These are phyloP conservation scores for Tyto alba DNA, from an alignment of 2,113 vertebrate genomes.

Conservation along the genomic window DNA sequence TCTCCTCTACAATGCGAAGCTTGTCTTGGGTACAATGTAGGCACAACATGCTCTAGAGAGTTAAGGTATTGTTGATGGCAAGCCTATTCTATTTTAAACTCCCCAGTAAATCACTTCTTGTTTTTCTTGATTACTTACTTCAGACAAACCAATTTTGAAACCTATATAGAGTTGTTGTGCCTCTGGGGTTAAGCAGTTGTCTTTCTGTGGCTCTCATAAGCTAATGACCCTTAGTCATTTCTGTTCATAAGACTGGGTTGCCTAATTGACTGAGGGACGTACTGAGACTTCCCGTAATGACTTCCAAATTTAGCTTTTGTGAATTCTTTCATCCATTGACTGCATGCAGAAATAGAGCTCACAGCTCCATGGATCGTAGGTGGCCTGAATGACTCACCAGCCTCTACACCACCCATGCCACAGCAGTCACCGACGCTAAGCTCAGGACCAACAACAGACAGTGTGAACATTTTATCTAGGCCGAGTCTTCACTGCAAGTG, in stretches of 20 bases:
- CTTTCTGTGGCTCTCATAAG: background rate
- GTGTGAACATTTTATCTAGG: background rate
- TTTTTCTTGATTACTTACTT: constrained; percentile 13
- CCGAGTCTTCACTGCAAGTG: background rate
- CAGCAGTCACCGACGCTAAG: background rate
- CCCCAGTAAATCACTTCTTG: background rate
- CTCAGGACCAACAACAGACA: background rate
- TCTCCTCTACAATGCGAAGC: background rate
- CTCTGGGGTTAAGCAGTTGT: background rate
- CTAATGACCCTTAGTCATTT: background rate
- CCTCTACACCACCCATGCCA: background rate
- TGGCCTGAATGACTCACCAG: background rate
- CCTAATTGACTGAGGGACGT: background rate
- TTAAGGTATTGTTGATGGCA: background rate
- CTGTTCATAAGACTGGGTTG: background rate
- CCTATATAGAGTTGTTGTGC: background rate
- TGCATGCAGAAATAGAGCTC: background rate
- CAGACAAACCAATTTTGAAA: background rate
- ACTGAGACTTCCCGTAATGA: background rate
- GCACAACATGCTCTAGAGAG: background rate
- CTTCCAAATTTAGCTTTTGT: background rate
- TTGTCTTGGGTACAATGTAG: background rate
- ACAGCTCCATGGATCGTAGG: background rate
- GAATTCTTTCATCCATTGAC: background rate
- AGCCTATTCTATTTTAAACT: background rate